Percentiles rank a stretch among this genome's conserved stretches.
These are phyloP conservation scores for Lithophane semibrunnea DNA, from an alignment of 2,888 invertebrate species.

Conservation along the genomic window DNA sequence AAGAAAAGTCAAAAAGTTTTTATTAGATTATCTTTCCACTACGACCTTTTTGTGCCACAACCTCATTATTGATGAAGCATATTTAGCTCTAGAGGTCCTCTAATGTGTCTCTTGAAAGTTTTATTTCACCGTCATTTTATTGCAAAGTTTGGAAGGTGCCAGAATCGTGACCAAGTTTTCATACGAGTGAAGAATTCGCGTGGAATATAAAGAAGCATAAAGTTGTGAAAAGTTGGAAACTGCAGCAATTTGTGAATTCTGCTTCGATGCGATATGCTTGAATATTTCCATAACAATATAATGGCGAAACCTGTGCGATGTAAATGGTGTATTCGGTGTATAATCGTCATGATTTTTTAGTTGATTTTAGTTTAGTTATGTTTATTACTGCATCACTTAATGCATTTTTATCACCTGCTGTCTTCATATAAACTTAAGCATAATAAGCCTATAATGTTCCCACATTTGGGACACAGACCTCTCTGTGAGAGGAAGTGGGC, in stretches of 20 bases:
- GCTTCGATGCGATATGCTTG: slow-evolving; percentile 36
- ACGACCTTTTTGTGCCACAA: background rate
- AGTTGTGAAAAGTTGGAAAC: slow-evolving; percentile 42
- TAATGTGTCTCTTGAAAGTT: background rate
- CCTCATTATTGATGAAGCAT: background rate
- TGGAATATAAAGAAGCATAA: slow-evolving; percentile 46
- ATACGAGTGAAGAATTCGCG: slow-evolving; percentile 38
- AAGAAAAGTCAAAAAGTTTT: slow-evolving; percentile 17
- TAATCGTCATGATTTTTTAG: background rate
- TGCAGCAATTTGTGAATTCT: slow-evolving; percentile 47
- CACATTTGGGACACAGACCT: too few species aligned
- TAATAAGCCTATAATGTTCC: too few species aligned
- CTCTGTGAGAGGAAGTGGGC: too few species aligned
- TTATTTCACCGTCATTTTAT: slow-evolving; percentile 16
- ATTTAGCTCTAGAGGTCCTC: background rate
- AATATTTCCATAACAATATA: slow-evolving; percentile 27
- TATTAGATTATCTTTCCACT: slow-evolving; percentile 7
- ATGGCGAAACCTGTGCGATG: slow-evolving; percentile 1
- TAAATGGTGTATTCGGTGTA: background rate
- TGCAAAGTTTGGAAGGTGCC: slow-evolving; percentile 42
- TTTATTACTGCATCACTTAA: background rate
- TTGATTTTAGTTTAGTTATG: background rate
- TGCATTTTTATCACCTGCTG: background rate
- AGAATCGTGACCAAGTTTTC: slow-evolving; percentile 49
- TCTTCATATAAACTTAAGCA: background rate